phyloP scores from a whole-genome alignment of 2,888 invertebrate species.

The Kryphioiulus occultus region DNA sequence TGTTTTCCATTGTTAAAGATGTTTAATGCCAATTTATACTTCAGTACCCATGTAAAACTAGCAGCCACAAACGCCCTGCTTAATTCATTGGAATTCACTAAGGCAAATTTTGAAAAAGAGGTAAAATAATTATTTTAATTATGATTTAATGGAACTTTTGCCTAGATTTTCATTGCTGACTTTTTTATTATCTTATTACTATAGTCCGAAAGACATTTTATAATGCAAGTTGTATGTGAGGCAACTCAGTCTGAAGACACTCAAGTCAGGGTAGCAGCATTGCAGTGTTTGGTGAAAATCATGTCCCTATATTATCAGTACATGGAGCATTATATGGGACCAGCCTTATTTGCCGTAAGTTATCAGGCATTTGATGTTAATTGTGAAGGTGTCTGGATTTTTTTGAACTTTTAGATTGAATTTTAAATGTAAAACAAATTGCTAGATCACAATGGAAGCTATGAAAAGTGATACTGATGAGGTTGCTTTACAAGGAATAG shows the following conservation, averaged over 20 bases:
- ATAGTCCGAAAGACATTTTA: constrained; percentile 91
- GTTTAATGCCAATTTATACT: constrained; percentile 52
- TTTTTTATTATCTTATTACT: not conserved
- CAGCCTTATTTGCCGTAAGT: constrained; percentile 87
- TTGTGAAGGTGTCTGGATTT: not conserved
- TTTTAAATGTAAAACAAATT: constrained; percentile 48
- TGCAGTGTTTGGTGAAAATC: constrained; percentile 98
- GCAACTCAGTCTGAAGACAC: constrained; percentile 93
- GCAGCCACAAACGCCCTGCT: constrained; percentile 96
- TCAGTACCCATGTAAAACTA: constrained; percentile 85
- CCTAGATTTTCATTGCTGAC: not conserved
- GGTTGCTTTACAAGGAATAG: constrained; percentile 96
- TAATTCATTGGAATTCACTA: constrained; percentile 98
- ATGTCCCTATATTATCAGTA: constrained; percentile 97
- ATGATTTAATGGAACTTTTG: no score
- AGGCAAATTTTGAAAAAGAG: constrained; percentile 97
- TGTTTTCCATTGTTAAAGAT: constrained; percentile 42
- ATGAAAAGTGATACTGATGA: constrained; percentile 98
- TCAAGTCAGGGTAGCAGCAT: constrained; percentile 92
- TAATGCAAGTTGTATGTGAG: constrained; percentile 99
- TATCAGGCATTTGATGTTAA: not conserved
- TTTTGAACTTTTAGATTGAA: not conserved
- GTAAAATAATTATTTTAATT: constrained; percentile 60
- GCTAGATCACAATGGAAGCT: constrained; percentile 91
- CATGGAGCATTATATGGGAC: constrained; percentile 99